Evolutionary conservation across 2,113 vertebrate genomes (phyloP).

Genomic region (Opisthocomus hoazin): DNA sequence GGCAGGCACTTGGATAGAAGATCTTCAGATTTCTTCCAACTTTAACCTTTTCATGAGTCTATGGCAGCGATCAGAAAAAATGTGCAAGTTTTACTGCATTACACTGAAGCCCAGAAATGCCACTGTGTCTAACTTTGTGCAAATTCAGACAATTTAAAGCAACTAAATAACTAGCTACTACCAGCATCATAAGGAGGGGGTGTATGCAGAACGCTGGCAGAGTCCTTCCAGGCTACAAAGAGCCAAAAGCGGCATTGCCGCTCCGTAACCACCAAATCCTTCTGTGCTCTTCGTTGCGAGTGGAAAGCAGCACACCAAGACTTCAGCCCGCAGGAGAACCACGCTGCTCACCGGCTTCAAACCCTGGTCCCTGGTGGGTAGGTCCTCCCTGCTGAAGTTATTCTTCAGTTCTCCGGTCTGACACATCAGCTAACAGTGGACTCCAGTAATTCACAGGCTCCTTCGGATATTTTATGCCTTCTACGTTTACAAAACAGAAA

Average conservation of each 20-base stretch:
- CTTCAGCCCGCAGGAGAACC: not conserved
- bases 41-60: not conserved
- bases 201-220: rapidly evolving
- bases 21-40: not conserved
- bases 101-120: not conserved
- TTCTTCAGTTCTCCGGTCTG: not conserved
- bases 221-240: not conserved
- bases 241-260: not conserved
- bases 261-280: rapidly evolving
- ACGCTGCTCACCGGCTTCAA: not conserved
- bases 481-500: not conserved
- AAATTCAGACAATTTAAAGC: not conserved
- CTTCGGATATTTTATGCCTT: not conserved
- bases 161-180: not conserved
- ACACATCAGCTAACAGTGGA: rapidly evolving
- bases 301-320: not conserved
- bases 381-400: not conserved
- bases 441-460: not conserved
- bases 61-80: not conserved
- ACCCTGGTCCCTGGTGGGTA: not conserved
- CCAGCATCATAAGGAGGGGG: not conserved
- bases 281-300: rapidly evolving
- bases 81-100: not conserved
- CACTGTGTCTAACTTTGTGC: not conserved
- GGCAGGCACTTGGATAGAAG: not conserved